Conservation (phyloP, 2,888 invertebrate genomes). For the Cerceris ruficornis region DNA sequence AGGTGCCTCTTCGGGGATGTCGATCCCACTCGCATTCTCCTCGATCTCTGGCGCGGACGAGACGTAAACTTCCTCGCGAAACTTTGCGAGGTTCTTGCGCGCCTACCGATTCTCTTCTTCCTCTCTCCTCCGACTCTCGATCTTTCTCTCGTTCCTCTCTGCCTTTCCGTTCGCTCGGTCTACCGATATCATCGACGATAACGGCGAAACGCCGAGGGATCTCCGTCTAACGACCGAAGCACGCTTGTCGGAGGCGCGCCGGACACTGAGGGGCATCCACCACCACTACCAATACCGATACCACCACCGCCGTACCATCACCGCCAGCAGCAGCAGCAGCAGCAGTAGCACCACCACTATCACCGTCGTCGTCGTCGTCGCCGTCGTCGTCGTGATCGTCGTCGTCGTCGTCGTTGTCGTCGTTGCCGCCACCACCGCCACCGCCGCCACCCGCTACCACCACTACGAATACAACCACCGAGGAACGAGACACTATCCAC, state of each 20-base stretch:
- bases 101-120: background rate
- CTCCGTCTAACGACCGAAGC: conserved; percentile 75
- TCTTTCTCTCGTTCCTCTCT: conserved; percentile 1
- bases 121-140: background rate
- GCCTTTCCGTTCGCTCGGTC: conserved; percentile 9
- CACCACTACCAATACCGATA: conserved; percentile 72
- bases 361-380: conserved; percentile 30
- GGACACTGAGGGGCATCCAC: conserved; percentile 82
- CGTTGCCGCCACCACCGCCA: conserved; percentile 46
- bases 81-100: too few relatives aligned
- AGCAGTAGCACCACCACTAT: conserved; percentile 47
- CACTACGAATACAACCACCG: conserved; percentile 63
- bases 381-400: conserved; percentile 39
- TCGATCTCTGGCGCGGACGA: conserved; percentile 8
- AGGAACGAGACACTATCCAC: conserved; percentile 70
- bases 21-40: conserved; percentile 36
- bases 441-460: conserved; percentile 39
- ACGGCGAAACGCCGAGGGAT: conserved; percentile 64
- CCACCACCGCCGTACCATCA: conserved; percentile 68
- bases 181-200: conserved; percentile 64
- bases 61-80: conserved; percentile 5
- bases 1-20: conserved; percentile 10
- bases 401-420: conserved; percentile 49
- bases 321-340: conserved; percentile 60
- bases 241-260: conserved; percentile 82